Conservation (phyloP, 2,888 invertebrate genomes). For the Pyrrhosoma nymphula region DNA sequence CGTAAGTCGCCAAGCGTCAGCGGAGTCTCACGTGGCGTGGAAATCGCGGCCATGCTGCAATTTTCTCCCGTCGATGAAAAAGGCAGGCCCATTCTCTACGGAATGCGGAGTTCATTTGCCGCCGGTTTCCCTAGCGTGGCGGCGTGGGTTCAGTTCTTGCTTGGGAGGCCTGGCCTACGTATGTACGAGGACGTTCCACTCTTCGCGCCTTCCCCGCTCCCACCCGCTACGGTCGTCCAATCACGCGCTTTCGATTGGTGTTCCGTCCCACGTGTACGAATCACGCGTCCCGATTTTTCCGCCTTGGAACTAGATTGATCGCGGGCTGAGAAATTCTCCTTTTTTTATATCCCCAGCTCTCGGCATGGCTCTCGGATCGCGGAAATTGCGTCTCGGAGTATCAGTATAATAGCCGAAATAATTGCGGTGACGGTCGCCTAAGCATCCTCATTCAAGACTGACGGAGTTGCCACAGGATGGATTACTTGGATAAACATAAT, state of each 20-base stretch:
- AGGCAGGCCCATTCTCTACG: too few relatives aligned
- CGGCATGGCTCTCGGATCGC: background rate
- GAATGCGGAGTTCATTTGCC: background rate
- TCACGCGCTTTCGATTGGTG: background rate
- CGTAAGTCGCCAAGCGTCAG: too few relatives aligned
- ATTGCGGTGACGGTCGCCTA: background rate
- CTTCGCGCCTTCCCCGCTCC: background rate
- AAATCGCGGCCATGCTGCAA: too few relatives aligned
- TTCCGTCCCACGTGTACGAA: background rate
- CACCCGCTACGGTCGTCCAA: background rate
- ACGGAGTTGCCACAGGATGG: background rate
- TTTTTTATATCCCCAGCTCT: too few relatives aligned
- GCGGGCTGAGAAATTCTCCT: background rate
- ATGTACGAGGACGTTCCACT: background rate
- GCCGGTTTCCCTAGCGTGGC: background rate
- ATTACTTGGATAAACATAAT: background rate
- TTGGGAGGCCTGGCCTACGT: background rate
- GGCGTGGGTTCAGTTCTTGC: background rate
- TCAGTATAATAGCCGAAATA: background rate
- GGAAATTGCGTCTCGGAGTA: background rate
- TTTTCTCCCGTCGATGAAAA: too few relatives aligned
- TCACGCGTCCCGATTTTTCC: constrained; percentile 7
- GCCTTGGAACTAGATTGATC: background rate
- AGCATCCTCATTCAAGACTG: background rate
- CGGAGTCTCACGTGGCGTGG: too few relatives aligned